Percentiles rank a stretch among this genome's conserved stretches.
phyloP scores from a whole-genome alignment of 2,888 invertebrate genomes.

The Drosophila anomalipes region DNA sequence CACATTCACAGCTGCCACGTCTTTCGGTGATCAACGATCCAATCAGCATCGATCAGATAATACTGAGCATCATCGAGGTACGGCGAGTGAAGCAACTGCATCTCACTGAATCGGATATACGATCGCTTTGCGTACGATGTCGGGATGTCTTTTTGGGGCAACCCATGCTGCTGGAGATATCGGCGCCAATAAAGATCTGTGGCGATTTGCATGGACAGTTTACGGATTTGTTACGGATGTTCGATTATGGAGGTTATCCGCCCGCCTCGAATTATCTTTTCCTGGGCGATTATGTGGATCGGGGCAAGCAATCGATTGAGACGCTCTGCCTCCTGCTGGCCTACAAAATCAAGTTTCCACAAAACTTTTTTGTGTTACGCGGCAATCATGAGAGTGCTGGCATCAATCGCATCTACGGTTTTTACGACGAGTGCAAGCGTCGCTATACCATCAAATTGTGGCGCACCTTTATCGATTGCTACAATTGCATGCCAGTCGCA shows the following conservation, averaged over 20 bases:
- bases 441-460: constrained; percentile 98
- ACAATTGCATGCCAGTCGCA: constrained; percentile 98
- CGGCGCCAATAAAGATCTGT: constrained; percentile 52
- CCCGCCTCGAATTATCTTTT: constrained; percentile 99
- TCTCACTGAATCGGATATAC: constrained; percentile 53
- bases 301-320: constrained; percentile 98
- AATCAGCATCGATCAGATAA: constrained; percentile 51
- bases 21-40: constrained; percentile 14
- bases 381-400: constrained; percentile 92
- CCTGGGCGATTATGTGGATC: constrained; percentile 98
- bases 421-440: constrained; percentile 97
- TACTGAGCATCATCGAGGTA: constrained; percentile 48
- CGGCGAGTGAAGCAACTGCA: constrained; percentile 46
- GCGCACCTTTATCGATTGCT: constrained; percentile 99
- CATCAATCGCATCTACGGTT: constrained; percentile 96
- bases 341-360: constrained; percentile 96
- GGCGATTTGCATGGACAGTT: constrained; percentile 62
- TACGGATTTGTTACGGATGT: constrained; percentile 90
- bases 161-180: constrained; percentile 72
- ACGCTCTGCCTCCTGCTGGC: constrained; percentile 97
- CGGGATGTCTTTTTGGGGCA: constrained; percentile 48
- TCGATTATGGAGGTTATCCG: constrained; percentile 99
- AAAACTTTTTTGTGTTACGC: constrained; percentile 96
- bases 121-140: constrained; percentile 41
- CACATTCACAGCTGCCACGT: constrained; percentile 8